Evolutionary conservation across 1,140 invertebrate genomes (phyloP), one percentile per base, ranked within the genome.

Genomic region (Hyposmocoma kahamanoa): DNA sequence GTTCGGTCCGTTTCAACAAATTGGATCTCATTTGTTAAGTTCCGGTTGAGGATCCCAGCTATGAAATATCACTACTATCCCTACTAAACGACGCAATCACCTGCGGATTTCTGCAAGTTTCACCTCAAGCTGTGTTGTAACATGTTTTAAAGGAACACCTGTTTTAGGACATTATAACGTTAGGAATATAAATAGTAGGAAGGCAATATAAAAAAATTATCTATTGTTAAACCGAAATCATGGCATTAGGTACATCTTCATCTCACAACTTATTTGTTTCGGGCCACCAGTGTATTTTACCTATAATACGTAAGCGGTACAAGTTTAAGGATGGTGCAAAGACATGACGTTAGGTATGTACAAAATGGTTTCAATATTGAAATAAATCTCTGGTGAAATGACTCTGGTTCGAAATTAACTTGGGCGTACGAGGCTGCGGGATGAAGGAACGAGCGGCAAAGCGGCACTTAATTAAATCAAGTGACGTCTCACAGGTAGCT

Each of bases 381-480:
- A 77, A 84, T 84, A 84, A 84, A 82, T 80, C 73, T 75, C 58
- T 47, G 53, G 53, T 59, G 65, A 58, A 80, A 81, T 72, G 74
- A 71, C 65, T 79, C 56, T 49, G 67, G n/a, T 72, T 65, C 65
- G 63, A 82, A 81, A 84, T 84, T 81, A 82, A 79, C 72, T 59
- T 38, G 38, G n/a, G 32, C 60, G 51, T 65, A 62, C 60, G 55
- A 62, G 70, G 72, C 66, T 66, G 74, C 71, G 72, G 73, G 65
- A 64, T 61, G 67, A 60, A 68, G 71, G 59, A 76, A 76, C 67
- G 68, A 67, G 76, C 73, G 76, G 78, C 76, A 84, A 81, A 85
- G 70, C 79, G 67, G 70, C 67, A 74, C 77, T 85, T 85, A 85
- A 85, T 85, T 85, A 84, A 85, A 85, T 85, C 82, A 85, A 84